These are phyloP conservation scores for Lagocephalus sceleratus DNA, from an alignment of 2,797 vertebrate species.

Conservation along the genomic window DNA sequence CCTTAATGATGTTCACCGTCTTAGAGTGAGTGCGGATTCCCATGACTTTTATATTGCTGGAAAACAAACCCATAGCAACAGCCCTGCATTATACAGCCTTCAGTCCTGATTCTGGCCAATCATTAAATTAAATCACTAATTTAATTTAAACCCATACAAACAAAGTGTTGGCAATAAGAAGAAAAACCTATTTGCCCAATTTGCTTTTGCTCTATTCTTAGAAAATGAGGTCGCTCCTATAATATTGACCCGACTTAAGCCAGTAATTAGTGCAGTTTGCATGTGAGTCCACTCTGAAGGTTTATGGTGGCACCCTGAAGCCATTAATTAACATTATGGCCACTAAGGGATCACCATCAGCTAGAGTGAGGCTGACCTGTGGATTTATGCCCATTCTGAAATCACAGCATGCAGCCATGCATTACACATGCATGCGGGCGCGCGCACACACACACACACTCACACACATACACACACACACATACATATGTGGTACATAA, in stretches of 20 bases:
- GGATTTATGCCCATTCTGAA: constrained; percentile 63
- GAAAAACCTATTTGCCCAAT: constrained; percentile 4
- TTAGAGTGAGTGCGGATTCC: constrained; percentile 76
- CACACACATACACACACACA: constrained; percentile 10
- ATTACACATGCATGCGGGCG: constrained; percentile 18
- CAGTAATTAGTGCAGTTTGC: constrained; percentile 73
- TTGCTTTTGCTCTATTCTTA: constrained; percentile 31
- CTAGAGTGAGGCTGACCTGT: constrained; percentile 44
- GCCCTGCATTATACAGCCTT: background rate
- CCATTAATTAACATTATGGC: constrained; percentile 74
- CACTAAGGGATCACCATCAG: constrained; percentile 66
- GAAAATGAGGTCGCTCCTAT: constrained; percentile 24
- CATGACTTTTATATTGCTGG: background rate
- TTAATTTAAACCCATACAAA: too few relatives aligned
- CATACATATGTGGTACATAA: background rate
- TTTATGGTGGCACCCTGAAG: constrained; percentile 70
- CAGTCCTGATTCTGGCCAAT: background rate
- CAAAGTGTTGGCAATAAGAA: background rate
- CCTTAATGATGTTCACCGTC: constrained; percentile 82
- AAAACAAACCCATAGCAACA: too few relatives aligned
- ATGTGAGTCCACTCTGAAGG: constrained; percentile 56
- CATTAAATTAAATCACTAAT: too few relatives aligned
- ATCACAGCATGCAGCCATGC: constrained; percentile 45
- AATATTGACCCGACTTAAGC: constrained; percentile 74
- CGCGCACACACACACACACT: constrained; percentile 13